A percentile compares a stretch with the other conserved stretches of the same genome.
These are phyloP conservation scores for Bufotes viridis DNA, from an alignment of 2,797 vertebrate species.

Conservation along the genomic window DNA sequence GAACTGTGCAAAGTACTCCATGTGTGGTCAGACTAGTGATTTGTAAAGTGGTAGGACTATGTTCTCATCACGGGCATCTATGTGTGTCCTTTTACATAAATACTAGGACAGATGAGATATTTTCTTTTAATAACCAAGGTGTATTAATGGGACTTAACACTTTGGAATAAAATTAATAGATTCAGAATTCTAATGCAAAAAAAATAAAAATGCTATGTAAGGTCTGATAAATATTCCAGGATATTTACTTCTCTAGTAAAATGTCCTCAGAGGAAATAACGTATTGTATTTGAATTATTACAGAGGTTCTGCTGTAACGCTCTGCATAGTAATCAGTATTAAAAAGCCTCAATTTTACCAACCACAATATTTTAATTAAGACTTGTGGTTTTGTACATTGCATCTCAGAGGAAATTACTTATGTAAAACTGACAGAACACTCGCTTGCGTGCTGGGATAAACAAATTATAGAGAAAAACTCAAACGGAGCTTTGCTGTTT, in stretches of 20 bases:
- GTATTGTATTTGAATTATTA: constrained; percentile 54
- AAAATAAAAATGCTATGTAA: constrained; percentile 19
- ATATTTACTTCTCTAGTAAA: constrained; percentile 29
- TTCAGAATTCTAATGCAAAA: constrained; percentile 31
- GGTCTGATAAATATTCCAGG: constrained; percentile 37
- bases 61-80: too few species aligned
- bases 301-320: constrained; percentile 24
- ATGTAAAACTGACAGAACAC: constrained; percentile 57
- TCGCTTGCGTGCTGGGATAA: constrained; percentile 59
- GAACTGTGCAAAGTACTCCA: too few species aligned
- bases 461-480: constrained; percentile 59
- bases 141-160: background rate
- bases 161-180: constrained; percentile 22
- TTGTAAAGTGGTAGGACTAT: too few species aligned
- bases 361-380: constrained; percentile 63
- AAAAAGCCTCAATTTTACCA: constrained; percentile 50
- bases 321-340: constrained; percentile 43
- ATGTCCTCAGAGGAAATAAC: constrained; percentile 33
- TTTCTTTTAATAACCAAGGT: constrained; percentile 15
- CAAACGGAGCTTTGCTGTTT: constrained; percentile 49
- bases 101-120: background rate
- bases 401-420: constrained; percentile 62
- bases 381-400: constrained; percentile 61
- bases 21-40: too few species aligned
- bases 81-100: background rate